Evolutionary conservation across 2,797 vertebrate species (phyloP).

Genomic region (Aplochiton taeniatus): DNA sequence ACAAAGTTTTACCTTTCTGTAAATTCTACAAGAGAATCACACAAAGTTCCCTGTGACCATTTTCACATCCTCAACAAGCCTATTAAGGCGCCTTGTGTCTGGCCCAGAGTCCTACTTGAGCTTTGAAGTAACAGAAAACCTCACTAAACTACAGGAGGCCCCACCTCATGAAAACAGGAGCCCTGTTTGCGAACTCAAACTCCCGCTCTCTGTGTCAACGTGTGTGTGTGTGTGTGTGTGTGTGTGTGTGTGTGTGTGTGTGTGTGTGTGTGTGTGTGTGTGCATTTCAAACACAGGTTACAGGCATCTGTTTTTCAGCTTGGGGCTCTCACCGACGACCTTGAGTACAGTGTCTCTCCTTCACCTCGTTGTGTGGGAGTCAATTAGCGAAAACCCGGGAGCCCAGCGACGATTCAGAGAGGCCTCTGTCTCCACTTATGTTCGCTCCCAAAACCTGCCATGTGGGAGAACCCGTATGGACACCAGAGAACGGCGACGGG

Average conservation of each 20-base stretch:
- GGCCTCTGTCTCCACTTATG: no score
- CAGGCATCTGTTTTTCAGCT: constrained; percentile 66
- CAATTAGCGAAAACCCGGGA: constrained; percentile 20
- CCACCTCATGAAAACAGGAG: constrained; percentile 14
- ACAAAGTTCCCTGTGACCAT: no score
- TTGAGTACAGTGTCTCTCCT: constrained; percentile 31
- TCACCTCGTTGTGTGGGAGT: neutral
- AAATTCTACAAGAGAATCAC: no score
- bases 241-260: constrained; percentile 20
- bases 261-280: no score
- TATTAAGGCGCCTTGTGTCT: constrained; percentile 39
- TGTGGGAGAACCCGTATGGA: no score
- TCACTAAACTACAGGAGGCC: neutral
- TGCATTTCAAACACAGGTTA: constrained; percentile 52
- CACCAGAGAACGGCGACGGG: no score
- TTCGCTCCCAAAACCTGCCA: no score
- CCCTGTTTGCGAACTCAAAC: constrained; percentile 57
- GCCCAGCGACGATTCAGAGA: neutral
- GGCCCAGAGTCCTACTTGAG: constrained; percentile 34
- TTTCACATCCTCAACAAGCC: constrained; percentile 14
- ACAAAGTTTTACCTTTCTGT: no score
- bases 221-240: constrained; percentile 16
- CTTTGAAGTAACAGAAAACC: constrained; percentile 7
- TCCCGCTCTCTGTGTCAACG: constrained; percentile 32
- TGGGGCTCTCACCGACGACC: constrained; percentile 54